Evolutionary conservation across 2,113 vertebrate species (phyloP).

Genomic region (Fregetta grallaria): DNA sequence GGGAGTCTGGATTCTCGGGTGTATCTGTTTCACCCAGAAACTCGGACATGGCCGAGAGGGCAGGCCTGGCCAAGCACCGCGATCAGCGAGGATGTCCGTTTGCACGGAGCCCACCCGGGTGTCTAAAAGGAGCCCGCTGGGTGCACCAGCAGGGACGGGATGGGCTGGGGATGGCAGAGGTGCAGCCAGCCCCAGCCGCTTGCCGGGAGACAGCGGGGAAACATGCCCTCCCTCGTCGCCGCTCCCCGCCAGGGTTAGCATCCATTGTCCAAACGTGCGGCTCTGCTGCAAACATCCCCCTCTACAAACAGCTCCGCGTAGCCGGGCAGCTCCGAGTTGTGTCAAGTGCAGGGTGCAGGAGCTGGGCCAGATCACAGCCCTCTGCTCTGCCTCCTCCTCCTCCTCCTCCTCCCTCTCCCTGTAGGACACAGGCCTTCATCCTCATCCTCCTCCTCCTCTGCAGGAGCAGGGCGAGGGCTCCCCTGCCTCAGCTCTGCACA

Average conservation of each 20-base stretch:
- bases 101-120: neutral
- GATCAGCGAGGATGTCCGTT: fast-evolving
- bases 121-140: neutral
- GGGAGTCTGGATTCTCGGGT: neutral
- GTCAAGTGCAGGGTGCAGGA: neutral
- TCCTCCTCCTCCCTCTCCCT: neutral
- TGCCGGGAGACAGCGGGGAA: neutral
- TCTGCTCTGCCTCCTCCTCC: neutral
- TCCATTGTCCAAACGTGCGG: fast-evolving
- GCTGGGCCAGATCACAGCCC: neutral
- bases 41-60: neutral
- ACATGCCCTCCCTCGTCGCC: fast-evolving
- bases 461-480: fast-evolving
- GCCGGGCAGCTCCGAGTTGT: neutral
- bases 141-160: fast-evolving
- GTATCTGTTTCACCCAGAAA: neutral
- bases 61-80: fast-evolving
- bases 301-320: neutral
- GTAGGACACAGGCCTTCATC: neutral
- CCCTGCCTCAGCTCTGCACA: neutral
- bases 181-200: neutral
- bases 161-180: neutral
- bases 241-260: neutral
- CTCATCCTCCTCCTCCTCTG: neutral
- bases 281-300: neutral